Conservation (phyloP, 1,140 invertebrate genomes). For the Bombyx mori region DNA sequence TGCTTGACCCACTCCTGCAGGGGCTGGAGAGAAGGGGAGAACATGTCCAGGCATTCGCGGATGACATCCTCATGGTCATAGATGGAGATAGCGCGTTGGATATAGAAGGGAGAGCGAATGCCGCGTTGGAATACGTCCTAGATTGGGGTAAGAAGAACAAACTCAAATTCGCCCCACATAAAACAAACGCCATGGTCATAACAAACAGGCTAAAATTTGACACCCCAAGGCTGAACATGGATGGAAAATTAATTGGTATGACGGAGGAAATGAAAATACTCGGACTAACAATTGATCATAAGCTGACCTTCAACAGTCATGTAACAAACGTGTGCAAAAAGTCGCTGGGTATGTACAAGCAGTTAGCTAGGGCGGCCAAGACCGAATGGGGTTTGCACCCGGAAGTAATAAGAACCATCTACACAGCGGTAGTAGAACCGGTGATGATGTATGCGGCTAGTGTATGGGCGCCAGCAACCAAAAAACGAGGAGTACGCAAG, state of each 20-base stretch:
- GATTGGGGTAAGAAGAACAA: not conserved
- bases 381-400: not conserved
- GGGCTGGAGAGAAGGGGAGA: not conserved
- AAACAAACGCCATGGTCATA: too few species aligned
- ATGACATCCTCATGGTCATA: not conserved
- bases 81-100: not conserved
- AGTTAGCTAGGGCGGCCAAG: too few species aligned
- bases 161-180: too few species aligned
- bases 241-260: not conserved
- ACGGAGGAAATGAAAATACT: not conserved
- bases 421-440: too few species aligned
- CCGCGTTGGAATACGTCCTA: not conserved
- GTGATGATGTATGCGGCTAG: not conserved
- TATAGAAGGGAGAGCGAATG: too few species aligned
- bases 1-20: too few species aligned
- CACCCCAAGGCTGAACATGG: not conserved
- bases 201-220: not conserved
- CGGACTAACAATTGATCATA: too few species aligned
- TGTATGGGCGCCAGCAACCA: not conserved
- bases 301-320: not conserved
- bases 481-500: not conserved
- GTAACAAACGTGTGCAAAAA: not conserved
- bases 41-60: not conserved
- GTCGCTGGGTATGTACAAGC: not conserved
- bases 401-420: not conserved